Conservation (phyloP, 2,113 vertebrate species). For the Rostratula benghalensis region DNA sequence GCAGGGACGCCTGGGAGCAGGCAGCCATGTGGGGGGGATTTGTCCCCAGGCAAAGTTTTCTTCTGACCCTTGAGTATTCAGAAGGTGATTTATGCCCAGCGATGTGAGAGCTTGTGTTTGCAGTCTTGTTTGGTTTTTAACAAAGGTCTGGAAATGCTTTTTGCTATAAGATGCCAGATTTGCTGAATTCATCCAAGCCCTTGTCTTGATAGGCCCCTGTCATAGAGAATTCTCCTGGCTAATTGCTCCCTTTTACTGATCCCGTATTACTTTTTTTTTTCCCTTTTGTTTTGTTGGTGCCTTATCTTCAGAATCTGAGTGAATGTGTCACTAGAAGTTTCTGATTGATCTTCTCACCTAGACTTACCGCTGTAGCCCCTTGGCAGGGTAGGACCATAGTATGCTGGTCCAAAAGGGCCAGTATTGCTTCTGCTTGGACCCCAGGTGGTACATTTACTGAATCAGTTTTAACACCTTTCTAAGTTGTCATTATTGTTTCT, state of each 20-base stretch:
- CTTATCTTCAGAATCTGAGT: background rate
- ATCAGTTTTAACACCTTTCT: background rate
- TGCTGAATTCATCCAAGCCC: background rate
- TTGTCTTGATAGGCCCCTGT: background rate
- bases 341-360: background rate
- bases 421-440: background rate
- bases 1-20: background rate
- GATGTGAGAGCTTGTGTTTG: background rate
- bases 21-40: background rate
- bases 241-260: background rate
- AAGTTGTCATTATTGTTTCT: accelerated
- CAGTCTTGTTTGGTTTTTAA: background rate
- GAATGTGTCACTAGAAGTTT: background rate
- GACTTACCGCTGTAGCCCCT: background rate
- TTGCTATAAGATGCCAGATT: background rate
- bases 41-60: background rate
- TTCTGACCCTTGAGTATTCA: background rate
- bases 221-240: background rate
- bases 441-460: background rate
- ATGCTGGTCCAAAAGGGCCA: background rate
- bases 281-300: background rate
- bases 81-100: background rate
- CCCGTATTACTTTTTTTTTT: background rate
- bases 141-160: background rate
- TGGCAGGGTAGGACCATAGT: background rate